Evolutionary conservation across 2,113 vertebrate species (phyloP).

Genomic region (Brachyhypopomus gauderio): DNA sequence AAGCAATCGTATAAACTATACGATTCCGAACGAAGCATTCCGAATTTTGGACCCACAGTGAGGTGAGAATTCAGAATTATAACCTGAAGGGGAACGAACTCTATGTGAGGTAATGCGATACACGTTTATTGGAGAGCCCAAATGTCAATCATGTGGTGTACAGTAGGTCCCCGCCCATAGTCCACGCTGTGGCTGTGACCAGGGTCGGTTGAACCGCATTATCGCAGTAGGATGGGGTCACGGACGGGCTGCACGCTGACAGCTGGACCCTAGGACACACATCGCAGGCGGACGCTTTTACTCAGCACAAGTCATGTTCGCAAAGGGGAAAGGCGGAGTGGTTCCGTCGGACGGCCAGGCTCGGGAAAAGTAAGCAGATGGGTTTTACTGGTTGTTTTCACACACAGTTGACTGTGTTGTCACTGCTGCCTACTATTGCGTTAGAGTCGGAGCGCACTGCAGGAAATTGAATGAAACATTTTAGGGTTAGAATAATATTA

Average conservation of each 20-base stretch:
- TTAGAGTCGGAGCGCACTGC: no score
- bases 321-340: slow-evolving; percentile 82
- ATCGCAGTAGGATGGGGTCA: slow-evolving; percentile 75
- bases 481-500: no score
- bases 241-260: slow-evolving; percentile 74
- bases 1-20: no score
- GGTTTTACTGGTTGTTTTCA: background rate
- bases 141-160: slow-evolving; percentile 54
- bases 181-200: slow-evolving; percentile 66
- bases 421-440: no score
- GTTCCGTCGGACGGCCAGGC: slow-evolving; percentile 84
- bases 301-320: slow-evolving; percentile 72
- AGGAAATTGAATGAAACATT: background rate
- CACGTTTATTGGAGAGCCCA: slow-evolving; percentile 37
- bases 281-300: slow-evolving; percentile 46
- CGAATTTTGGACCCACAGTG: no score
- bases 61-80: no score
- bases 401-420: no score
- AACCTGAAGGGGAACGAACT: no score
- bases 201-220: slow-evolving; percentile 74
- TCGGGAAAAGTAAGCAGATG: slow-evolving; percentile 81
- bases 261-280: slow-evolving; percentile 68
- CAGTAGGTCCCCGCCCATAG: slow-evolving; percentile 63
- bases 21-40: no score
- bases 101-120: background rate